Percentiles rank a stretch among this genome's conserved stretches.
These are phyloP conservation scores for Lithosia quadra DNA, from an alignment of 2,888 invertebrate genomes.

Conservation along the genomic window DNA sequence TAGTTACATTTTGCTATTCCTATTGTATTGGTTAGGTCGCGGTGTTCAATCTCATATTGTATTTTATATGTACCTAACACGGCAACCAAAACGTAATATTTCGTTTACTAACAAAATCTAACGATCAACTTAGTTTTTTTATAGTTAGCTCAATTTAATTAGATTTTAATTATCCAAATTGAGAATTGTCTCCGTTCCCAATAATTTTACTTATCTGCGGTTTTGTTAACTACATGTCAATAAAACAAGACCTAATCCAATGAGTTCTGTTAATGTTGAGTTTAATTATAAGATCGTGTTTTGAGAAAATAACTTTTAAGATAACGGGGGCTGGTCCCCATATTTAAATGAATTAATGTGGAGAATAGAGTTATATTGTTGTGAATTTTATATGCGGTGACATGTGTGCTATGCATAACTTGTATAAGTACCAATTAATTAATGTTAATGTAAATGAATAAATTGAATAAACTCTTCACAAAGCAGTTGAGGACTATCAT, in stretches of 20 bases:
- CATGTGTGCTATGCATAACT: conserved; percentile 63
- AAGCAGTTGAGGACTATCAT: conserved; percentile 48
- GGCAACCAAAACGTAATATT: conserved; percentile 61
- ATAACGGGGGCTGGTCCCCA: conserved; percentile 81
- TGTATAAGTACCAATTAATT: conserved; percentile 72
- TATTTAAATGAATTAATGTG: conserved; percentile 61
- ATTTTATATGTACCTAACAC: conserved; percentile 48
- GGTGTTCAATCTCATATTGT: conserved; percentile 79
- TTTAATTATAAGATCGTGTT: conserved; percentile 60
- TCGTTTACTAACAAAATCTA: conserved; percentile 68
- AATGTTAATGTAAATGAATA: conserved; percentile 69
- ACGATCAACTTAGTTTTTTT: conserved; percentile 55
- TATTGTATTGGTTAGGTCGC: conserved; percentile 61
- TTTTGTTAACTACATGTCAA: conserved; percentile 39
- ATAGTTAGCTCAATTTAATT: conserved; percentile 54
- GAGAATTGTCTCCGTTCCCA: conserved; percentile 20
- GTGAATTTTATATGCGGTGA: conserved; percentile 77
- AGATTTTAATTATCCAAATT: conserved; percentile 38
- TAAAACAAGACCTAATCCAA: conserved; percentile 53
- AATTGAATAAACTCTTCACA: conserved; percentile 60
- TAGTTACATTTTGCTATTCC: conserved; percentile 58
- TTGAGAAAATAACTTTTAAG: conserved; percentile 65
- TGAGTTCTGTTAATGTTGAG: conserved; percentile 53
- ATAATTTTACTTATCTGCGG: conserved; percentile 17
- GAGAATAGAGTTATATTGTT: conserved; percentile 72